Percentiles rank a stretch among this genome's conserved stretches.
Conservation (phyloP, 2,888 invertebrate genomes). For the Cryptocheilus praepositus region DNA sequence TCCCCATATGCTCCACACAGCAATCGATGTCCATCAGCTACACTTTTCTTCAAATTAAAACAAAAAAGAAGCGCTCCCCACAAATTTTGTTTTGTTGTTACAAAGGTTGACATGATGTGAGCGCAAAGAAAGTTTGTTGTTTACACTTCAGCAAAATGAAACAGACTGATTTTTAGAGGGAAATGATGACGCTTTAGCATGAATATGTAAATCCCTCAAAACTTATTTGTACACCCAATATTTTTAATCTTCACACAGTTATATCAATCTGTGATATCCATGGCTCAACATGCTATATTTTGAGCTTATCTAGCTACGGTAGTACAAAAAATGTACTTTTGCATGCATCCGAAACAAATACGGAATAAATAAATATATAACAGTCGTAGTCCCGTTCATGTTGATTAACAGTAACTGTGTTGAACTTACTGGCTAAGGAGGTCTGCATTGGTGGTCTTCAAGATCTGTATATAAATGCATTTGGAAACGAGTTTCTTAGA, state of each 20-base stretch:
- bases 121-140: too few relatives aligned
- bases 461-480: conserved; percentile 95
- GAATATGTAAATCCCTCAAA: too few relatives aligned
- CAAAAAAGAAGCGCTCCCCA: too few relatives aligned
- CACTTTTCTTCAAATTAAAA: too few relatives aligned
- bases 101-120: too few relatives aligned
- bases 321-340: not conserved
- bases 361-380: conserved; percentile 16
- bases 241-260: conserved; percentile 48
- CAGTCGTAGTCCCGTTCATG: not conserved
- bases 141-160: too few relatives aligned
- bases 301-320: not conserved
- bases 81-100: too few relatives aligned
- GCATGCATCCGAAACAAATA: not conserved
- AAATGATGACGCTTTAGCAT: too few relatives aligned
- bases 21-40: too few relatives aligned
- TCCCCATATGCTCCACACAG: too few relatives aligned
- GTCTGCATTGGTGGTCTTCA: conserved; percentile 89
- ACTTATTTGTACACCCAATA: too few relatives aligned
- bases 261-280: conserved; percentile 44
- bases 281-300: conserved; percentile 57
- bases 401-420: conserved; percentile 5
- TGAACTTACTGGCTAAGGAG: conserved; percentile 84
- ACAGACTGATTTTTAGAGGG: too few relatives aligned
- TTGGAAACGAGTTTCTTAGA: conserved; percentile 96